phyloP scores from a whole-genome alignment of 2,888 invertebrate species.

The Lasioglossum leucozonium region DNA sequence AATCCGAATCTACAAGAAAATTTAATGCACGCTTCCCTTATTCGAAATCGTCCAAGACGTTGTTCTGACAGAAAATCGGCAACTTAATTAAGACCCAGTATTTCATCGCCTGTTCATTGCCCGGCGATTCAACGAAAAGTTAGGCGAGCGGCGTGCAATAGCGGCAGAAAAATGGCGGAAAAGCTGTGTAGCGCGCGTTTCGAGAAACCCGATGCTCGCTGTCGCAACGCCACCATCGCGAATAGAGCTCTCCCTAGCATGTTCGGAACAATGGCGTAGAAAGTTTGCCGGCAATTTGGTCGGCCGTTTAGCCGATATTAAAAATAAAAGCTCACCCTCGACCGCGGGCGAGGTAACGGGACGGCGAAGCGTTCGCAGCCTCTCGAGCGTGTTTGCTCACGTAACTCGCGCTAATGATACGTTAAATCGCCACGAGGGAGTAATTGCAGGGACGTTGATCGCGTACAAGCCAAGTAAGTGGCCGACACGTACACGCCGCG shows the following conservation, averaged over 20 bases:
- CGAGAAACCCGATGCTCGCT: background rate
- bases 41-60: too few relatives aligned
- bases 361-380: slow-evolving; percentile 56
- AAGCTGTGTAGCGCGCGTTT: background rate
- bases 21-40: too few relatives aligned
- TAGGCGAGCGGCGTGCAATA: too few relatives aligned
- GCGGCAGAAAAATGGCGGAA: background rate
- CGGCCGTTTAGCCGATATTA: slow-evolving; percentile 15
- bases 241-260: slow-evolving; percentile 13
- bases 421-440: slow-evolving; percentile 72
- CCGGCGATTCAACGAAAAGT: too few relatives aligned
- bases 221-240: slow-evolving; percentile 19
- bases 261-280: slow-evolving; percentile 25
- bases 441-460: slow-evolving; percentile 68
- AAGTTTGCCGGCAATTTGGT: slow-evolving; percentile 17
- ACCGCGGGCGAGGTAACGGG: slow-evolving; percentile 54
- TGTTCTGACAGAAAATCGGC: too few relatives aligned
- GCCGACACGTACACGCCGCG: slow-evolving; percentile 31
- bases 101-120: too few relatives aligned
- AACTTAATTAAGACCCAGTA: too few relatives aligned
- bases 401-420: slow-evolving; percentile 72
- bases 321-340: slow-evolving; percentile 13
- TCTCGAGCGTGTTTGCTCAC: slow-evolving; percentile 69
- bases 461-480: slow-evolving; percentile 52
- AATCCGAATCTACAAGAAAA: too few relatives aligned